Base-by-base conservation (phyloP, 2,797 vertebrate species). In the Limosa lapponica region DNA sequence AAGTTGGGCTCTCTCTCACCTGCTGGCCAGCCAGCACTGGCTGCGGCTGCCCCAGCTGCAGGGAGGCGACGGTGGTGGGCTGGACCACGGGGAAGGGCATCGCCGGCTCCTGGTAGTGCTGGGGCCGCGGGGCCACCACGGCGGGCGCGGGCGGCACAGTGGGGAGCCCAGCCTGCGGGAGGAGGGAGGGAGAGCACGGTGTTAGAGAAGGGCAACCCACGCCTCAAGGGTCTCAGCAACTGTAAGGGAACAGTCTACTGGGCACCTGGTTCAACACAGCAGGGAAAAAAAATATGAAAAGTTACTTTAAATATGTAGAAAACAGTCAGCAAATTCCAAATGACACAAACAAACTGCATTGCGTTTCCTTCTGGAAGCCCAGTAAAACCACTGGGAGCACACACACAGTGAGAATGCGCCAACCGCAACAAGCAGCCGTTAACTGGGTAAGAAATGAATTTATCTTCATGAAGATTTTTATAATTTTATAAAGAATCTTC, bases 61-160 rank as follows among this genome's bases (percentile, higher is more conserved):
- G 87, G 6, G 97, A 90, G 54, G 98, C 44, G 23, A 97, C 93
- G 2, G 98, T 94, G 39, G 95, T 98, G 54, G 98, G 95, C 92
- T 97, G 96, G 82, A 98, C 87, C 1, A 98, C 74, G 0, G 98
- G 74, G 48, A 98, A 98, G 1, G 94, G 96, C 96, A 98, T 90
- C 2, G 73, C 85, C 0, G 98, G 95, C 59, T 98, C 98, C 72
- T 98, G 98, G 95, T 97, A 98, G 96, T 96, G 98, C 94, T 95
- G 98, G 69, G 84, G 96, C 61, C 94, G 83, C 43, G 70, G 96
- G 58, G 98, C 54, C 36, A 91, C 82, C 83, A 95, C 95, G 0
- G 97, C 20, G 15, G 97, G 80, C 0, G 96, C 79, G 5, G 94
- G 49, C 2, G 96, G 97, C 81, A 96, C 91, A 22, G 96, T 23